A percentile compares a stretch with the other conserved stretches of the same genome.
phyloP scores from a whole-genome alignment of 2,888 invertebrate species.

The Dermolepida albohirtum region DNA sequence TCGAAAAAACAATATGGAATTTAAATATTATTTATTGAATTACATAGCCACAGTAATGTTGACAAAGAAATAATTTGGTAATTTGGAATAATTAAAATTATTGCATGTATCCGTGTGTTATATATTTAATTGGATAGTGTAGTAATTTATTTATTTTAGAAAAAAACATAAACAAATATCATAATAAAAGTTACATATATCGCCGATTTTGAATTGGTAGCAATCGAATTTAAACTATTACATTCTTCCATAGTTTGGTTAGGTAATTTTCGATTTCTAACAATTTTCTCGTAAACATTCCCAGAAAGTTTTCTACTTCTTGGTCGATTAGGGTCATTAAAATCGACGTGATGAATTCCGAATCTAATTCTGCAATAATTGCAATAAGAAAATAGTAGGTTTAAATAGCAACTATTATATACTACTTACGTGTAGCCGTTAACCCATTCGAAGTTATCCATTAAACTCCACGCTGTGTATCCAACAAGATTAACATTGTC shows the following conservation, averaged over 20 bases:
- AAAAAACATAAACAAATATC: not conserved
- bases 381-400: too few relatives aligned
- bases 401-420: not conserved
- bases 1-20: too few relatives aligned
- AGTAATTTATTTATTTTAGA: too few relatives aligned
- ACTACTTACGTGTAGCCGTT: slow-evolving; percentile 75
- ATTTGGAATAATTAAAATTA: too few relatives aligned
- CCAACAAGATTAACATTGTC: slow-evolving; percentile 71
- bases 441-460: slow-evolving; percentile 84
- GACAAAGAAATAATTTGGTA: too few relatives aligned
- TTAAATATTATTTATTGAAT: too few relatives aligned
- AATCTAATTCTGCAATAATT: slow-evolving; percentile 60
- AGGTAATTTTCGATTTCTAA: slow-evolving; percentile 57
- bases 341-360: slow-evolving; percentile 76
- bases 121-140: too few relatives aligned
- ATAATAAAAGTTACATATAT: not conserved
- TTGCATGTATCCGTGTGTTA: too few relatives aligned
- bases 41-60: too few relatives aligned
- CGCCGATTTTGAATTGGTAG: not conserved
- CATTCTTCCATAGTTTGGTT: not conserved
- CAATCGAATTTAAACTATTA: not conserved
- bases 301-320: slow-evolving; percentile 74
- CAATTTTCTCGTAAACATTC: slow-evolving; percentile 66
- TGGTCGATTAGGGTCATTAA: slow-evolving; percentile 65
- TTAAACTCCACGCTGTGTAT: slow-evolving; percentile 79